These are phyloP conservation scores for Mesocricetus auratus DNA, from an alignment of 2,113 vertebrate species.

Conservation along the genomic window DNA sequence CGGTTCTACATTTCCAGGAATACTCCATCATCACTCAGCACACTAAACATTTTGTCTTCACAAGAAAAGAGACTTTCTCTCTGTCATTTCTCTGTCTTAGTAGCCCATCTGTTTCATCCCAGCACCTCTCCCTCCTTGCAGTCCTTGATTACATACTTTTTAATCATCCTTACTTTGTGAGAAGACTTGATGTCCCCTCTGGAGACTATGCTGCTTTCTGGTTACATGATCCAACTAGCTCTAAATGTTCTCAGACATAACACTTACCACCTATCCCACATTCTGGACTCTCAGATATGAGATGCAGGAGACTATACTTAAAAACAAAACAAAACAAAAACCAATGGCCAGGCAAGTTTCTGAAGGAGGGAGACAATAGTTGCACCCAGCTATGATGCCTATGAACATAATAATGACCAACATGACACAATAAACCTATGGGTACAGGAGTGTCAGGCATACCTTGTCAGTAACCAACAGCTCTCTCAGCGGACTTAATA, in stretches of 20 bases:
- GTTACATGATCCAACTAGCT: background rate
- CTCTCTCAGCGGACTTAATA: background rate
- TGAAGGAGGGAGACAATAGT: background rate
- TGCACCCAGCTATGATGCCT: background rate
- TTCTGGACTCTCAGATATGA: background rate
- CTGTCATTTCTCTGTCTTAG: background rate
- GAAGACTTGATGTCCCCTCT: background rate
- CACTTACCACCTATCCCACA: background rate
- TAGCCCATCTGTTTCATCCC: background rate
- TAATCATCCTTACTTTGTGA: conserved; percentile 13
- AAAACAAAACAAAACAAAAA: background rate
- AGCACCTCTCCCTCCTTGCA: background rate
- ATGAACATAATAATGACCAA: background rate
- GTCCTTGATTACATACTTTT: background rate
- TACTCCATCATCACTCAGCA: accelerated
- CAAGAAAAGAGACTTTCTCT: background rate
- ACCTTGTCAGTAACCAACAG: background rate
- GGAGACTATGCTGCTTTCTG: background rate
- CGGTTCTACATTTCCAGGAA: background rate
- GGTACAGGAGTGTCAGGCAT: background rate
- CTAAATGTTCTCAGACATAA: background rate
- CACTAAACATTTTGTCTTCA: too few species aligned
- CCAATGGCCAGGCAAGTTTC: too few species aligned
- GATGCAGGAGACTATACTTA: background rate
- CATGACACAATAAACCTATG: background rate